phyloP scores from a whole-genome alignment of 2,888 invertebrate species.

The Lithophane leautieri region DNA sequence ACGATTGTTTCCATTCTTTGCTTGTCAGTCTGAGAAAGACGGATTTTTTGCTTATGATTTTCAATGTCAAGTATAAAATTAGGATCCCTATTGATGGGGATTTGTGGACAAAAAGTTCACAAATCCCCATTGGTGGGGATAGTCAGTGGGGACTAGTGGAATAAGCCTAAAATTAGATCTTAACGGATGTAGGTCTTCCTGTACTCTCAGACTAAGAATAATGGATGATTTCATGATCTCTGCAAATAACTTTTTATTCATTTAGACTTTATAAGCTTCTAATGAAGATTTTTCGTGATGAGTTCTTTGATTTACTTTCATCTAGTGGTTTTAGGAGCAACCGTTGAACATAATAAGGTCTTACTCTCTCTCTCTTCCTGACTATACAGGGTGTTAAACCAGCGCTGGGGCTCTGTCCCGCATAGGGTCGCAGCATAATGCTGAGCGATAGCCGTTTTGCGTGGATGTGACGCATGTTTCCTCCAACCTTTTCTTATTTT shows the following conservation, averaged over 20 bases:
- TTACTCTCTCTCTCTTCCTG: too few relatives aligned
- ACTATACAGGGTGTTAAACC: too few relatives aligned
- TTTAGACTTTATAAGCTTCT: slow-evolving; percentile 16
- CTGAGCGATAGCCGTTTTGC: too few relatives aligned
- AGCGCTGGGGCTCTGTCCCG: too few relatives aligned
- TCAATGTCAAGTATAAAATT: slow-evolving; percentile 9
- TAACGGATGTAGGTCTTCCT: slow-evolving; percentile 45
- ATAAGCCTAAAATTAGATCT: slow-evolving; percentile 40
- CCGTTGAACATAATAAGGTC: too few relatives aligned
- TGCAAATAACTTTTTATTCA: slow-evolving; percentile 21
- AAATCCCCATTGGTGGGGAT: too few relatives aligned
- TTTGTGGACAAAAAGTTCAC: too few relatives aligned
- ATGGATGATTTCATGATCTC: slow-evolving; percentile 31
- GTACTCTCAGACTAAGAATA: slow-evolving; percentile 27
- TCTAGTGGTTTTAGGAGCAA: not conserved
- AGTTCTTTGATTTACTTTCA: not conserved
- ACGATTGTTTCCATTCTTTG: slow-evolving; percentile 5
- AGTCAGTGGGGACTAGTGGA: too few relatives aligned
- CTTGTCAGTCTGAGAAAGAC: not conserved
- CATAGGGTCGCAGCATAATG: too few relatives aligned
- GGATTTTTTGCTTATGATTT: slow-evolving; percentile 22
- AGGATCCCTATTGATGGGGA: too few relatives aligned
- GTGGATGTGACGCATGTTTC: too few relatives aligned
- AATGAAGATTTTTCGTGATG: not conserved
- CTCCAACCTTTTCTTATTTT: too few relatives aligned